Evolutionary conservation across 2,888 invertebrate species (phyloP), one percentile per base, ranked within the genome.

Genomic region (Melieria omissa): DNA sequence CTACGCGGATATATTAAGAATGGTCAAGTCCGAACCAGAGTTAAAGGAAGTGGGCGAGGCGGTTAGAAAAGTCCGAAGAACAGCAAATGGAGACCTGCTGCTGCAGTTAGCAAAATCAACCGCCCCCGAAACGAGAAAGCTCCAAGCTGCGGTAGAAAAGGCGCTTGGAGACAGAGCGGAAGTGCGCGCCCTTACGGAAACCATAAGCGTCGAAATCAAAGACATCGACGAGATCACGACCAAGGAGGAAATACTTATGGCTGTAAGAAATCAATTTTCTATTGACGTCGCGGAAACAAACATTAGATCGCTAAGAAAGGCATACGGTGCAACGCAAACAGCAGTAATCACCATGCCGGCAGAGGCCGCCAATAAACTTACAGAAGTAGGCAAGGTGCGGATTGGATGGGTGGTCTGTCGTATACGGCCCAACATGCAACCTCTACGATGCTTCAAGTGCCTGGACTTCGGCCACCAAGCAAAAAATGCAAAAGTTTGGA

Each of bases 61-160:
- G 10, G 70, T 70, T 4, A 70, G 10, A 4, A 41, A 54, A 14
- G 54, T 57, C 5, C 55, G 63, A 12, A 96, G 96, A 89, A 90
- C 49, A 10, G 49, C 49, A 9, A 49, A 49, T 10, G 49, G 12
- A 49, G 49, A 49, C 9, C 49, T 49, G 49, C 3, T 49, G 1
- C 12, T 49, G 10, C 10, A 49, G 3, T 12, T 49, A 12, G 12
- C 1, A 10, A 49, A 49, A 49, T 2, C 49, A 49, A 12, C 49
- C 12, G 3, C 9, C 49, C 49, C 49, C 9, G 10, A 49, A 9
- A 49, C 3, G 9, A 12, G 49, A 49, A 49, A 9, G 12, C 12
- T 49, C 12, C 12, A 10, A 49, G 49, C 9, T 1, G 12, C 49
- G 9, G 49, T 49, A 12, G 49, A 49, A 12, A 49, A 49, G 12